phyloP scores from a whole-genome alignment of 1,140 invertebrate genomes.

The Drosophila murphyi region DNA sequence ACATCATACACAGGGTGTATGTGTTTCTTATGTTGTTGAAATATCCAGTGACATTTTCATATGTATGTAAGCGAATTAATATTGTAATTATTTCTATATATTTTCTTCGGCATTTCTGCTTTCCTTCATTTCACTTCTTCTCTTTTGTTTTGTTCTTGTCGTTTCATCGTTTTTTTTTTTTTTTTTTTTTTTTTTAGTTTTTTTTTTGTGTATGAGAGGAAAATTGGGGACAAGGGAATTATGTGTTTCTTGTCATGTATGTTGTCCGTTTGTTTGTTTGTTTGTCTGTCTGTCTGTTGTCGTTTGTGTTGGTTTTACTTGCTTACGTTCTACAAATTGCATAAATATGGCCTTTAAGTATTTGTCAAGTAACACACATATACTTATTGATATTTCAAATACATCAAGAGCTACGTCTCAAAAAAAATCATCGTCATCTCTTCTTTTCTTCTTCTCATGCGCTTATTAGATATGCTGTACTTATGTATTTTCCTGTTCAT shows the following conservation, averaged over 20 bases:
- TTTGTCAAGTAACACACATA: conserved; percentile 24
- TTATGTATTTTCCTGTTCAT: neutral
- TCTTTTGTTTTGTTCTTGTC: neutral
- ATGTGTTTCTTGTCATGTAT: conserved; percentile 35
- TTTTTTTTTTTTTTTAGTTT: neutral
- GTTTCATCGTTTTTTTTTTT: neutral
- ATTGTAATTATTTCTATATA: conserved; percentile 24
- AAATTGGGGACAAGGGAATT: neutral
- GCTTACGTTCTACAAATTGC: conserved; percentile 70
- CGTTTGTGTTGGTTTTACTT: conserved; percentile 44
- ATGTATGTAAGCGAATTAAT: conserved; percentile 15
- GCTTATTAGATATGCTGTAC: conserved; percentile 11
- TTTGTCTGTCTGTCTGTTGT: conserved; percentile 16
- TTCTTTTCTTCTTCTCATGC: neutral
- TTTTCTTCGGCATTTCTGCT: neutral
- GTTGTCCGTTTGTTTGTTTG: conserved; percentile 16
- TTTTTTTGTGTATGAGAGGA: conserved; percentile 2
- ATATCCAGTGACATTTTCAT: conserved; percentile 26
- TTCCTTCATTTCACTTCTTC: neutral
- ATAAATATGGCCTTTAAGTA: conserved; percentile 80
- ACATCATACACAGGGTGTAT: conserved; percentile 27
- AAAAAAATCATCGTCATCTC: conserved; percentile 19
- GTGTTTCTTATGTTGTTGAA: conserved; percentile 3
- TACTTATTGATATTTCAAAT: conserved; percentile 30
- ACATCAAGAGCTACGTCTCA: conserved; percentile 37